phyloP scores from a whole-genome alignment of 37 sponge, comb jelly and placozoan genomes.

The Ephydatia muelleri region DNA sequence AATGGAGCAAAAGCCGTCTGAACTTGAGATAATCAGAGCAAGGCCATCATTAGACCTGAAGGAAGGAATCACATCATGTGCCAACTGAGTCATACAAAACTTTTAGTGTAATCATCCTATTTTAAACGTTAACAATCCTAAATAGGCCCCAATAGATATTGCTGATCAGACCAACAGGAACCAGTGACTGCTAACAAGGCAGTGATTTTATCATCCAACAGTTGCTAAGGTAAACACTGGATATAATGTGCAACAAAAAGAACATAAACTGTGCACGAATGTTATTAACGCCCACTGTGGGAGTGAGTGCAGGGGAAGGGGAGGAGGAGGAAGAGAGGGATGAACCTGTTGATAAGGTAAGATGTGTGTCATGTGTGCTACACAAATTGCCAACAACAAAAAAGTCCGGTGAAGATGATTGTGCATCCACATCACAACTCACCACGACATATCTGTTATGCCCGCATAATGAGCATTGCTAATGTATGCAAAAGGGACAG shows the following conservation, averaged over 20 bases:
- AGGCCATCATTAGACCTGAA: constrained; percentile 91
- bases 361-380: neutral
- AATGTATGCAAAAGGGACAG: constrained; percentile 77
- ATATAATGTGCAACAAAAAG: too few relatives aligned
- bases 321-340: neutral
- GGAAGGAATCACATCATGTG: neutral
- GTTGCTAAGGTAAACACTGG: too few relatives aligned
- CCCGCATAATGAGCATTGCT: constrained; percentile 91
- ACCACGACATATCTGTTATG: constrained; percentile 96
- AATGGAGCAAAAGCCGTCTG: constrained; percentile 94
- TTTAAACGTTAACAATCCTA: too few relatives aligned
- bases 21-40: constrained; percentile 78
- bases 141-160: neutral
- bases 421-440: constrained; percentile 4
- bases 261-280: too few relatives aligned
- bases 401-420: neutral
- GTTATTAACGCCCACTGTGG: neutral
- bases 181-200: too few relatives aligned
- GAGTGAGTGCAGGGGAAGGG: neutral
- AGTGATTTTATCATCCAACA: too few relatives aligned
- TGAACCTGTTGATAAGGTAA: neutral
- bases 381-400: neutral
- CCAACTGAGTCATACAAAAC: neutral
- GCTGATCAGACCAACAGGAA: neutral
- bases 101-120: neutral